Base-by-base conservation (phyloP, 1,140 invertebrate genomes). In the Drosophila parvula region DNA sequence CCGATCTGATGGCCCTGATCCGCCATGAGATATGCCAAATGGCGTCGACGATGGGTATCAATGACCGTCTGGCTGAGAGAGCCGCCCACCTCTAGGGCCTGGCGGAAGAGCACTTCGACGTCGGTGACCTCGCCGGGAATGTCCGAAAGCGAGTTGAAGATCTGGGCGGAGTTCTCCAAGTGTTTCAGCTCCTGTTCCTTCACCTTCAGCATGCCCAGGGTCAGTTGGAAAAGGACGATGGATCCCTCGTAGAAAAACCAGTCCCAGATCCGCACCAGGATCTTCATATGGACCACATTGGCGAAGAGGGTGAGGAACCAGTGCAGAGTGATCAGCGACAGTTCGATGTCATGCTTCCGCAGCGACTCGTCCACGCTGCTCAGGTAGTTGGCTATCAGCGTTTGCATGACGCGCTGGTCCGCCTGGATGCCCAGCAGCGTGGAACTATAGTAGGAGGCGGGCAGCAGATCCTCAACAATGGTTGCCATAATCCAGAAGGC, bases 261-360 rank as follows among this genome's bases (percentile, higher is more conserved):
- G 93, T 99, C 99, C 99, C 99, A 99, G 73, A 99, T 96, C 64
- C 91, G 74, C 5, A 99, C 93, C 43, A 99, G 94, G 67, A 99
- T 97, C 93, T 98, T 98, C 95, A 98, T 98, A 83, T 99, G 97
- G n/a, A 99, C 97, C 64, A 99, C 98, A 90, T 98, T 99, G 5
- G 98, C 97, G 93, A 99, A 99, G n/a, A 99, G 92, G 3, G 98
- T 99, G 34, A 99, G 93, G 92, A 99, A 99, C 99, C 99, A 99
- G 91, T 99, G 97, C 71, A 99, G 93, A 12, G 97, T 98, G 84
- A 99, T 99, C 28, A 99, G 93, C 67, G 98, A 98, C 18, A 99
- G 93, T 93, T 99, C 98, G 86, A 98, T 98, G 84, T 99, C 98
- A 92, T 99, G 98, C 92, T 98, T 96, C 89, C 96, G 96, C 34